phyloP scores from a whole-genome alignment of 2,113 vertebrate genomes.

The Pitta sordida region DNA sequence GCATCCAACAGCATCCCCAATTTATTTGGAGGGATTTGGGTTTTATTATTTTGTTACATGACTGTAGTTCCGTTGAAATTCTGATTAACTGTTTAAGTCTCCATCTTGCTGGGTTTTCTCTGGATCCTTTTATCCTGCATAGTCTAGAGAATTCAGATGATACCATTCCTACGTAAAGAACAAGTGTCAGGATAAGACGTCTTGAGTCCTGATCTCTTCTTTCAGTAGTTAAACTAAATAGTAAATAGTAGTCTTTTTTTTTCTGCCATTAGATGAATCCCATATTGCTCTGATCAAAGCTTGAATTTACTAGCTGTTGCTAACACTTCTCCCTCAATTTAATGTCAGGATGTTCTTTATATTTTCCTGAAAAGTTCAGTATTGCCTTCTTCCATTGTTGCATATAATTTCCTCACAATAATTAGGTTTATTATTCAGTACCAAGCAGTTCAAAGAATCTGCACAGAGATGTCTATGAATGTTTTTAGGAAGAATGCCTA shows the following conservation, averaged over 20 bases:
- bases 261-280: not conserved
- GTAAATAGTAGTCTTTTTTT: not conserved
- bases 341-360: not conserved
- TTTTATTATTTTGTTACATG: not conserved
- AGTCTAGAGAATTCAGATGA: not conserved
- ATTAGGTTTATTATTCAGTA: not conserved
- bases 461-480: not conserved
- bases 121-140: not conserved
- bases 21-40: not conserved
- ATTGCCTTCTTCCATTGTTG: not conserved
- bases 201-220: not conserved
- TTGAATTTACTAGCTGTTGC: not conserved
- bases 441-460: not conserved
- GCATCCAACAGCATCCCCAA: fast-evolving
- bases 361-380: not conserved
- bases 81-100: not conserved
- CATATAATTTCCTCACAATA: not conserved
- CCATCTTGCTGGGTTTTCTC: not conserved
- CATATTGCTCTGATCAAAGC: not conserved
- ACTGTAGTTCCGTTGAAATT: not conserved
- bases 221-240: not conserved
- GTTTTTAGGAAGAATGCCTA: not conserved
- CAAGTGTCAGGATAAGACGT: not conserved
- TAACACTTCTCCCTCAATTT: not conserved
- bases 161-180: not conserved